Conservation (phyloP, 2,113 vertebrate genomes). For the Apeltes quadracus region DNA sequence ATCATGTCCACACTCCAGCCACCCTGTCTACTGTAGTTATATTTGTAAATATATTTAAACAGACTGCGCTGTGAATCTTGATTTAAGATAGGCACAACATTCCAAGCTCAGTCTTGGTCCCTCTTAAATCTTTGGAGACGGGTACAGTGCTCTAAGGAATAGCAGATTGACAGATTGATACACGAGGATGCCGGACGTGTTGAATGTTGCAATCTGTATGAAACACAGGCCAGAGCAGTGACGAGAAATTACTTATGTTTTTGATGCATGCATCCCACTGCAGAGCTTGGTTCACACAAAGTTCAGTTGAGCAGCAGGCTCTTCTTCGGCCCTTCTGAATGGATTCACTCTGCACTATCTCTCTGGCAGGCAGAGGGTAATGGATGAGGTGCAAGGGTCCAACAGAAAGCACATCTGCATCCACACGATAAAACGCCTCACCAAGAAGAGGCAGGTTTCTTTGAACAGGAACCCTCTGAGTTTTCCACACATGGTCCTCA, state of each 20-base stretch:
- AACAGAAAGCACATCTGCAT: constrained; percentile 86
- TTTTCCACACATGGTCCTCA: constrained; percentile 76
- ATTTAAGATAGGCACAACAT: constrained; percentile 52
- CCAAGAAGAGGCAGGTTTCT: constrained; percentile 78
- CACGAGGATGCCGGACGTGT: constrained; percentile 68
- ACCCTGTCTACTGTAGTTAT: background rate
- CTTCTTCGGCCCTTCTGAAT: constrained; percentile 80
- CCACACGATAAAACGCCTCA: constrained; percentile 74
- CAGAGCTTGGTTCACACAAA: constrained; percentile 82
- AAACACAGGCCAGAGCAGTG: constrained; percentile 72
- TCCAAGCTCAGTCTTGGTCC: constrained; percentile 39
- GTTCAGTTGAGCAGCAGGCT: constrained; percentile 82
- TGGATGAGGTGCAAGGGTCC: constrained; percentile 82
- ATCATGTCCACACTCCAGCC: background rate
- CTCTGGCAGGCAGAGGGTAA: constrained; percentile 80
- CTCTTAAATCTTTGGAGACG: constrained; percentile 67
- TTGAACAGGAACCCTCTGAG: constrained; percentile 72
- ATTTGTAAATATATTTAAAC: constrained; percentile 11
- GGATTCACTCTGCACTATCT: constrained; percentile 81
- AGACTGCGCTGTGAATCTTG: constrained; percentile 38
- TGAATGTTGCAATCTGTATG: constrained; percentile 69
- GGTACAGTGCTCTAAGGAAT: constrained; percentile 67
- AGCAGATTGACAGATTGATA: constrained; percentile 79
- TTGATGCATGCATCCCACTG: constrained; percentile 73
- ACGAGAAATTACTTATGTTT: constrained; percentile 72